A percentile compares a stretch with the other conserved stretches of the same genome.
Conservation (phyloP, 2,113 vertebrate species). For the Apteryx owenii region DNA sequence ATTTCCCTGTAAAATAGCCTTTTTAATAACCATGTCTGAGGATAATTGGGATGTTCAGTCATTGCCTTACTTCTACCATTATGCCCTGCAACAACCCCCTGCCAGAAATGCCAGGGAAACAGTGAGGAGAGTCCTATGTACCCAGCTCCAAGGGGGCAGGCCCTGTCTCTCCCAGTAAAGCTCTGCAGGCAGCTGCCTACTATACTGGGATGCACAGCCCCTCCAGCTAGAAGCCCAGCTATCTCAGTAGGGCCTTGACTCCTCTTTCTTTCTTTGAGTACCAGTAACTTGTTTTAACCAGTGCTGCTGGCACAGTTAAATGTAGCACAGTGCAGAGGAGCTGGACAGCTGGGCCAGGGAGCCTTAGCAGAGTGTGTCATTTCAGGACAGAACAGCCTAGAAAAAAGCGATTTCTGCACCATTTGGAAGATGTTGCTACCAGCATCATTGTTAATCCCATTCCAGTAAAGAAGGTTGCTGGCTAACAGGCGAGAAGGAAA, state of each 20-base stretch:
- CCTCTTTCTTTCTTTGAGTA: no score
- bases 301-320: background rate
- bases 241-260: background rate
- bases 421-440: background rate
- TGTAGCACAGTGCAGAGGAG: background rate
- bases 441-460: background rate
- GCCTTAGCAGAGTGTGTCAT: background rate
- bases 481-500: background rate
- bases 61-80: background rate
- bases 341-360: background rate
- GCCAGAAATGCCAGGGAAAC: background rate
- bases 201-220: background rate
- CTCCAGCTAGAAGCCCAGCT: background rate
- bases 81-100: background rate
- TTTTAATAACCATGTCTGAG: background rate
- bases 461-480: background rate
- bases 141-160: background rate
- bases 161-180: background rate
- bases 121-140: background rate
- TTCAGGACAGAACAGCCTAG: background rate
- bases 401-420: background rate
- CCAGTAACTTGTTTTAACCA: background rate
- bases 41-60: background rate
- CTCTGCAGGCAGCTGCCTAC: background rate
- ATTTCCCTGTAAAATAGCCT: conserved; percentile 68